Evolutionary conservation across 2,888 invertebrate species (phyloP).

Genomic region (Teleiodes luculella): DNA sequence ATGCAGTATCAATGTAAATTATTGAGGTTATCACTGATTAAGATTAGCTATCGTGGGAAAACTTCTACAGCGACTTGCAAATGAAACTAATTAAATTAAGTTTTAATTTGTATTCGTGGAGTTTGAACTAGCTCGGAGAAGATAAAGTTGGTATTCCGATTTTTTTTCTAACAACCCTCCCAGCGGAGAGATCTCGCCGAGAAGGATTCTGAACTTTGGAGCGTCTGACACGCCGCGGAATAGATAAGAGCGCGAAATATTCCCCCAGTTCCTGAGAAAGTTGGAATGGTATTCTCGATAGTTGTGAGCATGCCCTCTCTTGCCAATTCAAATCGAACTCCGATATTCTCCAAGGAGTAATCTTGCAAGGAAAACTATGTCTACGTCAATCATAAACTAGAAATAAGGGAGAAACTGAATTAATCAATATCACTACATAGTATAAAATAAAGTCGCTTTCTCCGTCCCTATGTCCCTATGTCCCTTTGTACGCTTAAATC

Average conservation of each 20-base stretch:
- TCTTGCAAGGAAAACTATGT: neutral
- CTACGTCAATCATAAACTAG: neutral
- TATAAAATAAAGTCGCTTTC: no score
- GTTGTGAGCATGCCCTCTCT: neutral
- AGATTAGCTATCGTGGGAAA: constrained; percentile 14
- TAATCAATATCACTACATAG: neutral
- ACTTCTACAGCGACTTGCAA: neutral
- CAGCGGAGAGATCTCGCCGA: neutral
- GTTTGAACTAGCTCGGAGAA: neutral
- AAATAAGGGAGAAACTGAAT: neutral
- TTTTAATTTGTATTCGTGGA: constrained; percentile 2
- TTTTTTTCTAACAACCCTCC: neutral
- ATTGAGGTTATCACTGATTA: constrained; percentile 23
- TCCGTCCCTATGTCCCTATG: no score
- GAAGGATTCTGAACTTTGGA: constrained; percentile 5
- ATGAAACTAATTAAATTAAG: constrained; percentile 3
- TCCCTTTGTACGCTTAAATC: no score
- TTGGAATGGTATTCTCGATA: constrained; percentile 10
- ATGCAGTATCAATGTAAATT: constrained; percentile 10
- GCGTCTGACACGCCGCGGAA: neutral
- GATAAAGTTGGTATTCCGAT: constrained; percentile 2
- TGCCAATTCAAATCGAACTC: constrained; percentile 2
- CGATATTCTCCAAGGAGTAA: constrained; percentile 1
- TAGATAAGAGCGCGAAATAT: constrained; percentile 12
- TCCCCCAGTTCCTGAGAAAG: constrained; percentile 3